These are phyloP conservation scores for Saguinus midas DNA, from an alignment of 2,113 vertebrate genomes.

Conservation along the genomic window DNA sequence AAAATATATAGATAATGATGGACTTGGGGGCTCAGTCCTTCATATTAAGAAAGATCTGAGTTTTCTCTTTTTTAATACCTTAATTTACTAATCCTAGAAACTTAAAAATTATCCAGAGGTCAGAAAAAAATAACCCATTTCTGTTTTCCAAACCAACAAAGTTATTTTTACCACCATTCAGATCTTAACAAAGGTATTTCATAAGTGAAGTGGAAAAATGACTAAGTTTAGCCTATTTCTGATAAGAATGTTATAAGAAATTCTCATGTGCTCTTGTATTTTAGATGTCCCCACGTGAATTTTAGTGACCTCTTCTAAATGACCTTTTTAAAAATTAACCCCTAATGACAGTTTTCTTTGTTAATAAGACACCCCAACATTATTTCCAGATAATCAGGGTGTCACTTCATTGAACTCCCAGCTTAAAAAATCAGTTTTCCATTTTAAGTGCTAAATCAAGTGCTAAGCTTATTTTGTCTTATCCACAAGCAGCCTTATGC, in stretches of 20 bases:
- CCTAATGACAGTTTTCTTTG: not conserved
- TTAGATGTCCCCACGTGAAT: not conserved
- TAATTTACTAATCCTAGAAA: constrained; percentile 2
- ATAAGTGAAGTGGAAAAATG: constrained; percentile 36
- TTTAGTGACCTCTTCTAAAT: not conserved
- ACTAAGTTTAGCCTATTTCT: constrained; percentile 46
- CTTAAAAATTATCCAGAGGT: constrained; percentile 4
- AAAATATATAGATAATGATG: not conserved
- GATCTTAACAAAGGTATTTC: constrained; percentile 41
- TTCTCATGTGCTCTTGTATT: not conserved
- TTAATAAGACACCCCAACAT: not conserved
- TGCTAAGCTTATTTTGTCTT: not conserved
- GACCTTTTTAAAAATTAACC: not conserved
- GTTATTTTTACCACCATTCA: constrained; percentile 32
- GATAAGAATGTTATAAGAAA: constrained; percentile 25
- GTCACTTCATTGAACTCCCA: not conserved
- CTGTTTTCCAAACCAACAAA: constrained; percentile 37
- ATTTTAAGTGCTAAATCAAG: constrained; percentile 29
- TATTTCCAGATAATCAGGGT: not conserved
- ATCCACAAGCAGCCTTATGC: not conserved
- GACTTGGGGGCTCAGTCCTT: not conserved
- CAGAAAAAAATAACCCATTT: constrained; percentile 29
- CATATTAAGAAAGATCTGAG: not conserved
- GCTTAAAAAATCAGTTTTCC: constrained; percentile 12
- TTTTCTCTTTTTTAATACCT: not conserved